These are phyloP conservation scores for Muschampia plurimacula DNA, from an alignment of 2,888 invertebrate species.

Conservation along the genomic window DNA sequence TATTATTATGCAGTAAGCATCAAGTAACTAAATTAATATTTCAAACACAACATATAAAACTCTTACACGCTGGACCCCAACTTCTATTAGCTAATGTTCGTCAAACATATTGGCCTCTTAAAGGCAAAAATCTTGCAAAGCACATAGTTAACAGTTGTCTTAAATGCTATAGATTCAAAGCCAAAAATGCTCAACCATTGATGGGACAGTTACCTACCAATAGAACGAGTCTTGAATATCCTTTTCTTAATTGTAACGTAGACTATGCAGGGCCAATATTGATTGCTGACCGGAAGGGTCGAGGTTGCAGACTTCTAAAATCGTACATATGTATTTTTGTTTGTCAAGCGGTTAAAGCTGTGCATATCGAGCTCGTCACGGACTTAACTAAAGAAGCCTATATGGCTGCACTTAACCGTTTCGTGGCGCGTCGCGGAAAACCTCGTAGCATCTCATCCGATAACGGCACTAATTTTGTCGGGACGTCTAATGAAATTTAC, in stretches of 20 bases:
- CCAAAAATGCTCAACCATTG: too few species aligned
- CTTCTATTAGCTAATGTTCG: conserved; percentile 12
- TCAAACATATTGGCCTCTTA: conserved; percentile 41
- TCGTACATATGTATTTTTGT: conserved; percentile 45
- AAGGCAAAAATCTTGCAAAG: conserved; percentile 42
- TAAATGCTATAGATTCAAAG: too few species aligned
- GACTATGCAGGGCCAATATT: conserved; percentile 47
- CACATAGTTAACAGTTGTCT: too few species aligned
- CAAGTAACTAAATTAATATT: conserved; percentile 5
- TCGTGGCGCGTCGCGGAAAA: conserved; percentile 40
- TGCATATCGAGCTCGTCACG: conserved; percentile 46
- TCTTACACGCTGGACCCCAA: conserved; percentile 3
- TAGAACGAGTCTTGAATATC: conserved; percentile 31
- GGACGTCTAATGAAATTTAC: conserved; percentile 1
- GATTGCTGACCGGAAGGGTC: conserved; percentile 43
- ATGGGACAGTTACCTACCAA: too few species aligned
- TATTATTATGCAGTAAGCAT: conserved; percentile 41
- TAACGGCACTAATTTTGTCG: conserved; percentile 18
- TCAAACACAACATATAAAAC: conserved; percentile 1
- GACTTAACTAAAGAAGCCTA: conserved; percentile 45
- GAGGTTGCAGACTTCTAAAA: conserved; percentile 44
- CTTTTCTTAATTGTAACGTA: conserved; percentile 40
- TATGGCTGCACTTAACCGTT: conserved; percentile 45
- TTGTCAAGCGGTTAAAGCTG: conserved; percentile 39
- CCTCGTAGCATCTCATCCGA: background rate